Evolutionary conservation across 2,113 vertebrate species (phyloP), one percentile per base, ranked within the genome.

Genomic region (Coracopsis vasa): DNA sequence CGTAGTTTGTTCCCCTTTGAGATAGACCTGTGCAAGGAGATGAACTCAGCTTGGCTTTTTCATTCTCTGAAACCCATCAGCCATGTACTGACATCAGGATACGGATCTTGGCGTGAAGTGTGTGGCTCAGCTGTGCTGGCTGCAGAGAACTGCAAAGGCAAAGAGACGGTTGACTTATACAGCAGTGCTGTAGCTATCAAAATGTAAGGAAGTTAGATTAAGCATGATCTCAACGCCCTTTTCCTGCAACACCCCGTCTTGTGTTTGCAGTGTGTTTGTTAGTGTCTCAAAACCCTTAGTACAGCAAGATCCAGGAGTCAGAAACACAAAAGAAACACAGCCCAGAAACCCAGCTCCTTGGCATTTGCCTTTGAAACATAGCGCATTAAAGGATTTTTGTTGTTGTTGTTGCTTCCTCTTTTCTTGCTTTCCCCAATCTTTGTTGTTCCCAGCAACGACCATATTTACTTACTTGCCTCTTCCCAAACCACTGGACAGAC

Each of bases 121-220:
- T 27, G 51, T 62, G 47, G 78, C 83, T 91, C 18, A 62, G 54
- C 54, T 74, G n/a, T 42, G 60, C 5, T 77, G 72, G 45, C 83
- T 89, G 72, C 33, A 19, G 27, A 65, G 65, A 85, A 23, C 33
- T 72, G 81, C 45, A 56, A 48, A 89, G 86, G 72, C 92, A 60
- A 67, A 75, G 82, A 50, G 66, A 44, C 42, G 90, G 60, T 18
- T 92, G 94, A 77, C 67, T 91, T 90, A 39, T 16, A 47, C 7
- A 4, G 48, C 62, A 60, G 70, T 7, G 28, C 71, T 47, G 72
- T 53, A 75, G 94, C 94, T 94, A 70, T 93, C 85, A 97, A 90
- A 94, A 97, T 95, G 80, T 85, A 72, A 96, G 94, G 94, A 97
- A 95, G 92, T 91, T 94, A 87, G 96, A 96, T 93, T 95, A 95